A percentile compares a stretch with the other conserved stretches of the same genome.
Conservation (phyloP, 2,888 invertebrate species). For the Melanophora roralis region DNA sequence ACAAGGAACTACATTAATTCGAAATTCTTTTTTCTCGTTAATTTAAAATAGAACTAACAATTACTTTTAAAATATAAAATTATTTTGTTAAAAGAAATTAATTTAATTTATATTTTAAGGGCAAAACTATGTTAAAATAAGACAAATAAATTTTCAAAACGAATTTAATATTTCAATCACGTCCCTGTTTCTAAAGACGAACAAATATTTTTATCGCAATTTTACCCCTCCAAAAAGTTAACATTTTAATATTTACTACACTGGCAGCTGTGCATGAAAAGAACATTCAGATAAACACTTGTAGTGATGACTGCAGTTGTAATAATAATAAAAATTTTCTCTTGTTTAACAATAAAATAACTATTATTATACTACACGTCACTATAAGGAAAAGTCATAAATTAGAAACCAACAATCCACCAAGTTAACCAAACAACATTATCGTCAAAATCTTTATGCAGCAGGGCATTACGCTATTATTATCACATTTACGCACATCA, state of each 20-base stretch:
- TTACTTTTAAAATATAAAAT: too few relatives aligned
- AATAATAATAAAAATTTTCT: not conserved
- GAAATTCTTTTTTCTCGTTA: too few relatives aligned
- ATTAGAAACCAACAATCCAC: not conserved
- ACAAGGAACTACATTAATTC: too few relatives aligned
- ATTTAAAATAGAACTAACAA: too few relatives aligned
- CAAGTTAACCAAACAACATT: not conserved
- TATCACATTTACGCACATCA: not conserved
- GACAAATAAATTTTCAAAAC: too few relatives aligned
- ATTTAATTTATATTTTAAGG: too few relatives aligned
- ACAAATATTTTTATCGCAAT: not conserved
- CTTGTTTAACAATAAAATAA: slow-evolving; percentile 12
- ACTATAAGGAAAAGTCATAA: not conserved
- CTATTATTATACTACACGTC: too few relatives aligned
- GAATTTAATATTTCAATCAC: not conserved
- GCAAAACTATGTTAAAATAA: too few relatives aligned
- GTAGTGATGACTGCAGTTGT: not conserved
- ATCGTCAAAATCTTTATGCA: too few relatives aligned
- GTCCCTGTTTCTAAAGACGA: not conserved
- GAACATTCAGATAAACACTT: not conserved
- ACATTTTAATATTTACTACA: not conserved
- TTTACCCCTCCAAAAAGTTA: not conserved
- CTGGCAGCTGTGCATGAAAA: not conserved
- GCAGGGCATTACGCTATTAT: too few relatives aligned
- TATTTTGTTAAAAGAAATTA: too few relatives aligned